Evolutionary conservation across 2,113 vertebrate genomes (phyloP).

Genomic region (Gallinago paraguaiae): DNA sequence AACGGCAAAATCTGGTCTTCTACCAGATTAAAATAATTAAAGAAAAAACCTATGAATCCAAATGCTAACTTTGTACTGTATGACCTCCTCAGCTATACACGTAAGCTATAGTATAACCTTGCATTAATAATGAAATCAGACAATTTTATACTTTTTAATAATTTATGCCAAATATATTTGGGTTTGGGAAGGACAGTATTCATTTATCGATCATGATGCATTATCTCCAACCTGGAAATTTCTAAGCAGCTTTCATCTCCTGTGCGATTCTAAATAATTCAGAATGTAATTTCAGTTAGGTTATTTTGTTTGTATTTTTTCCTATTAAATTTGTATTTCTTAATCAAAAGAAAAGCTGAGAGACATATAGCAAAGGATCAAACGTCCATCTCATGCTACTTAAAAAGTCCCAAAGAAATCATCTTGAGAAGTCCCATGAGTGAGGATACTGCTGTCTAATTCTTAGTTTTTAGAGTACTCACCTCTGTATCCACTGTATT

Average conservation of each 20-base stretch:
- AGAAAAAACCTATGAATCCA: neutral
- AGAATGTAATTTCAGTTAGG: constrained; percentile 64
- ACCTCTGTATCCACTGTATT: neutral
- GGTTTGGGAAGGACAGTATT: constrained; percentile 68
- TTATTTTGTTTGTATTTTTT: constrained; percentile 37
- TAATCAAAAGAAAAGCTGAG: constrained; percentile 38
- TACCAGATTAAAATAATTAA: neutral
- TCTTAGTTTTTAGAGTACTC: neutral
- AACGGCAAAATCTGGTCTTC: neutral
- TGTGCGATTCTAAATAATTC: constrained; percentile 79
- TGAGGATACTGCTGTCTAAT: neutral
- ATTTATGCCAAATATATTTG: constrained; percentile 70
- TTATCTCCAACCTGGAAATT: constrained; percentile 73
- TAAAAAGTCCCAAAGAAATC: neutral
- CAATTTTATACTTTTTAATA: constrained; percentile 74
- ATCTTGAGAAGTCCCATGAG: neutral
- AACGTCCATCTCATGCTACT: neutral
- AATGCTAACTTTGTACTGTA: neutral
- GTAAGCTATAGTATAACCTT: constrained; percentile 50
- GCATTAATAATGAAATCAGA: constrained; percentile 74
- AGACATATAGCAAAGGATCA: neutral
- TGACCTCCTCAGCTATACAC: constrained; percentile 26
- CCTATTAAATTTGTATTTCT: constrained; percentile 56
- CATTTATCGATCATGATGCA: constrained; percentile 77
- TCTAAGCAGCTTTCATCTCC: constrained; percentile 75